phyloP scores from a whole-genome alignment of 2,113 vertebrate genomes.

The Otolemur garnettii region DNA sequence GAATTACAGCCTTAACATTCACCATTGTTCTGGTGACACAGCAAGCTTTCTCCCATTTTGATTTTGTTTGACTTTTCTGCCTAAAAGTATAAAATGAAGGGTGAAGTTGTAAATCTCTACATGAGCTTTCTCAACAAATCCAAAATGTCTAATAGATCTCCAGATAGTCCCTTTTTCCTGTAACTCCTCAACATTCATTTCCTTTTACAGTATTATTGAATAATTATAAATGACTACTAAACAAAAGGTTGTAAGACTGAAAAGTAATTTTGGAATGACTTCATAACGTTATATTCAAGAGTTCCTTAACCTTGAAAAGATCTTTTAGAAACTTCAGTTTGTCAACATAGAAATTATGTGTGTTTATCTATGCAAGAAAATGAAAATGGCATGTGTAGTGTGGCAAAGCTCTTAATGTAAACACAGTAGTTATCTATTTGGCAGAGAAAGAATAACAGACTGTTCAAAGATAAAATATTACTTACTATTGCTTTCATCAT shows the following conservation, averaged over 20 bases:
- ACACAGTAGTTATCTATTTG: not conserved
- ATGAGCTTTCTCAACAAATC: slow-evolving; percentile 73
- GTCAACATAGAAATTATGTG: not conserved
- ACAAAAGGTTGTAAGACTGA: slow-evolving; percentile 3
- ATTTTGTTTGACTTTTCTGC: slow-evolving; percentile 80
- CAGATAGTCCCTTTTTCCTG: slow-evolving; percentile 62
- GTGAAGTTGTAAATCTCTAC: slow-evolving; percentile 72
- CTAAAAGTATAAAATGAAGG: slow-evolving; percentile 66
- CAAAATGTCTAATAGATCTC: slow-evolving; percentile 61
- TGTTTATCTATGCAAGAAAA: not conserved
- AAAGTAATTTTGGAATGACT: slow-evolving; percentile 46
- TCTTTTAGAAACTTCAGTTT: not conserved
- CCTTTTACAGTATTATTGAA: slow-evolving; percentile 31
- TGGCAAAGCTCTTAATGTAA: not conserved
- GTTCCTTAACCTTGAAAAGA: not conserved
- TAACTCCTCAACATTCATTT: slow-evolving; percentile 72
- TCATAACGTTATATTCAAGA: not conserved
- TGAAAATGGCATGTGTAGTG: not conserved
- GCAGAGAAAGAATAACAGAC: not conserved
- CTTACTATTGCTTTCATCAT: slow-evolving; percentile 14
- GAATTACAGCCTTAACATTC: slow-evolving; percentile 71
- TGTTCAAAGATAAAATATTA: not conserved
- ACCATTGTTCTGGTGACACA: slow-evolving; percentile 11
- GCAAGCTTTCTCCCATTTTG: slow-evolving; percentile 51
- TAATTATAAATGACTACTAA: slow-evolving; percentile 48